These are phyloP conservation scores for Pangasius larnaudii DNA, from an alignment of 2,797 vertebrate species.

Conservation along the genomic window DNA sequence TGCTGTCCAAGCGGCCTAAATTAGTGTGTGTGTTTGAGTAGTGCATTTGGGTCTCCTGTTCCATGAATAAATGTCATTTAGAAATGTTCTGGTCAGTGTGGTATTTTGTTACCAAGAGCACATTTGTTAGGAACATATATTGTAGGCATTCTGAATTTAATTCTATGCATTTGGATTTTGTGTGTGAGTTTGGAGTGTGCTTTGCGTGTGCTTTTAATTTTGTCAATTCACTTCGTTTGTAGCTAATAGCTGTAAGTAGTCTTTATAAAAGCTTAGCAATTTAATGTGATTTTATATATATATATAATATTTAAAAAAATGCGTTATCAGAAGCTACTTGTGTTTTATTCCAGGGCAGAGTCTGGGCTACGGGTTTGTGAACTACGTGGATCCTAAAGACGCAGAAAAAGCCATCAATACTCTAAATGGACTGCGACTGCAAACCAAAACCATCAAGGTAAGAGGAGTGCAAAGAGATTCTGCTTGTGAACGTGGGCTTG, in stretches of 20 bases:
- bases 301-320: background rate
- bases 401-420: conserved; percentile 99
- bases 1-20: background rate
- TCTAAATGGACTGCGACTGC: conserved; percentile 96
- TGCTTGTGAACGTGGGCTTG: background rate
- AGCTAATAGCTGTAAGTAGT: background rate
- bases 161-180: no score
- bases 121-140: no score
- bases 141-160: no score
- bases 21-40: background rate
- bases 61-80: background rate
- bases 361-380: conserved; percentile 98
- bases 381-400: conserved; percentile 97
- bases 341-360: conserved; percentile 84
- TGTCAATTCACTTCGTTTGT: no score
- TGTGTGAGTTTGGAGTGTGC: no score
- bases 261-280: background rate
- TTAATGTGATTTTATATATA: no score
- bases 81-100: no score
- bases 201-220: no score
- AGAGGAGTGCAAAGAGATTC: conserved; percentile 22
- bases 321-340: background rate
- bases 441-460: conserved; percentile 99
- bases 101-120: no score
- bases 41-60: no score